Percentiles rank a stretch among this genome's conserved stretches.
Evolutionary conservation across 2,797 vertebrate genomes (phyloP).

Genomic region (Coracias cyanogaster): DNA sequence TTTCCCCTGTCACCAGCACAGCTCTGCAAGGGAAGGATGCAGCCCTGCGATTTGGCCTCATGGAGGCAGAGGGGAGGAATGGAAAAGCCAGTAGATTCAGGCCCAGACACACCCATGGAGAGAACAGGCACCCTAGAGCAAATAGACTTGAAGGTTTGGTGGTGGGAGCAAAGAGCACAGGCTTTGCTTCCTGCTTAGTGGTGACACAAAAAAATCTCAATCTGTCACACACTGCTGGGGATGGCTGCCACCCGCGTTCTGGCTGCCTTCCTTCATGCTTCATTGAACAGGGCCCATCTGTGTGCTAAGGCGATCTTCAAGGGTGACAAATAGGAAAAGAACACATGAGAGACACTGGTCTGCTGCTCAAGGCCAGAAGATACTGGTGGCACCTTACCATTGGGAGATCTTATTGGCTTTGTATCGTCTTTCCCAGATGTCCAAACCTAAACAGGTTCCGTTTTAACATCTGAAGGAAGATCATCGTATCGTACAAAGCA

Average conservation of each 20-base stretch:
- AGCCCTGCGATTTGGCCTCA: background rate
- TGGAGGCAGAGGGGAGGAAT: background rate
- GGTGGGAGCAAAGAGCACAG: background rate
- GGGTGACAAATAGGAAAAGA: background rate
- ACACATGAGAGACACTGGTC: background rate
- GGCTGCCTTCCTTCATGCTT: background rate
- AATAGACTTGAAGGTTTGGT: background rate
- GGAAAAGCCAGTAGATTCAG: background rate
- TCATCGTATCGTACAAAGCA: accelerated
- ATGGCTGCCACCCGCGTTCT: background rate
- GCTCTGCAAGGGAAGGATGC: background rate
- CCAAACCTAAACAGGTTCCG: background rate
- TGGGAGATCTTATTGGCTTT: background rate
- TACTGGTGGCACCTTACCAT: background rate
- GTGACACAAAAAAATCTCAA: background rate
- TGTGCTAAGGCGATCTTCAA: background rate
- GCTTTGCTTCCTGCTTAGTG: background rate
- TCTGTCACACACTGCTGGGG: background rate
- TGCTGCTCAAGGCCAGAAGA: background rate
- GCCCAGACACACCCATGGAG: background rate
- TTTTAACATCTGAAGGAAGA: background rate
- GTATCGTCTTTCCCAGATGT: background rate
- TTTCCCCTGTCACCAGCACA: background rate
- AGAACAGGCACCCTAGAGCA: background rate
- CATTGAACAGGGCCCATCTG: background rate